Conservation (phyloP, 2,113 vertebrate genomes). For the Rhinolophus sinicus region DNA sequence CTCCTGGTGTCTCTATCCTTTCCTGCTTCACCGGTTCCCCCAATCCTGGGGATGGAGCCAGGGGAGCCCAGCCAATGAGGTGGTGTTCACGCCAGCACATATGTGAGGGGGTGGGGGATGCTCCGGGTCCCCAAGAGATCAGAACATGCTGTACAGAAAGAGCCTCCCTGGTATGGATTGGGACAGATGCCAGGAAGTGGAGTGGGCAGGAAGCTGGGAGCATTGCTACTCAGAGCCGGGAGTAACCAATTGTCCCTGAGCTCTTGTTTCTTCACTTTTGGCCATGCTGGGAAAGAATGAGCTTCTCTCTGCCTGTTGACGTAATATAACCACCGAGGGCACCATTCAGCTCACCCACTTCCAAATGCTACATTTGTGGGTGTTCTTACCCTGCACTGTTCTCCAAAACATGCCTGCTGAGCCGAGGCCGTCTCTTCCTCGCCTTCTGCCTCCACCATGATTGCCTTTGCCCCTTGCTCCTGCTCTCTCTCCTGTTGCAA, state of each 20-base stretch:
- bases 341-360: background rate
- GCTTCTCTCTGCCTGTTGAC: background rate
- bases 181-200: constrained; percentile 49
- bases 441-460: background rate
- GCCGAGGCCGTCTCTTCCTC: background rate
- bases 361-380: background rate
- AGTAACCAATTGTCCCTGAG: background rate
- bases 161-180: constrained; percentile 13
- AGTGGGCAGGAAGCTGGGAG: constrained; percentile 16
- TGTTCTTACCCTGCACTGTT: background rate
- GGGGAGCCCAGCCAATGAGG: constrained; percentile 41
- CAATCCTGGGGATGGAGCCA: constrained; percentile 24
- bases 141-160: constrained; percentile 67
- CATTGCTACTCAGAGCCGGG: background rate
- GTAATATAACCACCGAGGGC: background rate
- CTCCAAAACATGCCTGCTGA: background rate
- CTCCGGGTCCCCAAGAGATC: constrained; percentile 37
- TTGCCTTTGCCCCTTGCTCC: background rate
- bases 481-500: background rate
- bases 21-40: background rate
- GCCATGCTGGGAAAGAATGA: background rate
- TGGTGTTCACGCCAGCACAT: constrained; percentile 57
- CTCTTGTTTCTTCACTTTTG: background rate
- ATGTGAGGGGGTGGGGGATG: constrained; percentile 57
- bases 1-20: background rate